These are phyloP conservation scores for Gallinago undulata DNA, from an alignment of 2,113 vertebrate genomes.

Conservation along the genomic window DNA sequence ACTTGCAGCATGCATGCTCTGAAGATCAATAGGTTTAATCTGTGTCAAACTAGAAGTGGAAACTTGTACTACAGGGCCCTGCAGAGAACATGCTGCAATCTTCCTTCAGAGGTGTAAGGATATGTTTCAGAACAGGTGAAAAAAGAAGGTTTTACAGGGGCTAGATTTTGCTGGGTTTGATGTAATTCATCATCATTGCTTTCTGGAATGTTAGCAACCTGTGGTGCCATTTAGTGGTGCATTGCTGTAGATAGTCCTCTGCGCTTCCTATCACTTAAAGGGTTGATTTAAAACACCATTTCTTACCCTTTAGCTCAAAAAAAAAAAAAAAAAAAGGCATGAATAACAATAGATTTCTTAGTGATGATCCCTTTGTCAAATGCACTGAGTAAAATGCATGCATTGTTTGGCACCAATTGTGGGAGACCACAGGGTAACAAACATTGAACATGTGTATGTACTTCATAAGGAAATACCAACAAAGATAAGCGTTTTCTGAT, in stretches of 20 bases:
- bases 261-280: not conserved
- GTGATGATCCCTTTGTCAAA: not conserved
- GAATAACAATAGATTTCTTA: not conserved
- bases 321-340: not conserved
- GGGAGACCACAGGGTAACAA: not conserved
- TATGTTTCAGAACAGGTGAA: not conserved
- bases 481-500: not conserved
- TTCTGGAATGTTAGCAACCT: not conserved
- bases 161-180: not conserved
- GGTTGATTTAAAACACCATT: not conserved
- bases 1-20: conserved; percentile 29
- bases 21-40: conserved; percentile 59
- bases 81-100: not conserved
- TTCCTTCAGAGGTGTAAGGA: not conserved
- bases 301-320: not conserved
- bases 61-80: not conserved
- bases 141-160: not conserved
- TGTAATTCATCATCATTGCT: not conserved
- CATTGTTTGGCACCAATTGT: not conserved
- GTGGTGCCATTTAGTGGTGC: not conserved
- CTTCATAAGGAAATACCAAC: not conserved
- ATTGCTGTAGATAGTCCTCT: not conserved
- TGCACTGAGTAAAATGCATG: not conserved
- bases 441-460: not conserved
- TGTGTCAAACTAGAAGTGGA: conserved; percentile 3